Evolutionary conservation across 2,113 vertebrate genomes (phyloP).

Genomic region (Limnothrissa miodon): DNA sequence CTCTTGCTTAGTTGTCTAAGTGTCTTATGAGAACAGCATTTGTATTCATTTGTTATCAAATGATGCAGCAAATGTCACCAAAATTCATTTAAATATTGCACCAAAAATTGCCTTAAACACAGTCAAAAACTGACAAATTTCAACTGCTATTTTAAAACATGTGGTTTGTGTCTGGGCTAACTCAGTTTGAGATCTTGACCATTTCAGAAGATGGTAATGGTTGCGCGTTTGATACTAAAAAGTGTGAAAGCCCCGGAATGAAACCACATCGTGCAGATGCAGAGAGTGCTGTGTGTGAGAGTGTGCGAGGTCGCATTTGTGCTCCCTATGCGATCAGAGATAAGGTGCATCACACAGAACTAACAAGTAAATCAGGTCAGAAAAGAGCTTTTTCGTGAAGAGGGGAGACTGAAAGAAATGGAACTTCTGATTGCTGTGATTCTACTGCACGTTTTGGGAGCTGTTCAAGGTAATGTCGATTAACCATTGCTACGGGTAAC

Average conservation of each 20-base stretch:
- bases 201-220: background rate
- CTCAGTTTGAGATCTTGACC: background rate
- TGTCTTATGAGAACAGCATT: too few species aligned
- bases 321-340: slow-evolving; percentile 16
- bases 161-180: background rate
- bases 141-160: background rate
- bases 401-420: slow-evolving; percentile 37
- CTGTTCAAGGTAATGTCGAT: slow-evolving; percentile 50
- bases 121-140: too few species aligned
- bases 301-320: slow-evolving; percentile 36
- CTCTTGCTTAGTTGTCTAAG: too few species aligned
- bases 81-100: background rate
- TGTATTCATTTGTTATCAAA: background rate
- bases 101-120: background rate
- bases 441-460: slow-evolving; percentile 34
- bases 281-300: slow-evolving; percentile 14
- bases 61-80: background rate
- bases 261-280: slow-evolving; percentile 46
- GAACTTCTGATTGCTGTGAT: slow-evolving; percentile 32
- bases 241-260: slow-evolving; percentile 18
- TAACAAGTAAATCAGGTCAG: background rate
- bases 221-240: background rate
- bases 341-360: background rate
- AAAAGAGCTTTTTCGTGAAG: background rate
- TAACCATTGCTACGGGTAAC: background rate